Evolutionary conservation across 2,797 vertebrate species (phyloP).

Genomic region (Sebastes steindachneri): DNA sequence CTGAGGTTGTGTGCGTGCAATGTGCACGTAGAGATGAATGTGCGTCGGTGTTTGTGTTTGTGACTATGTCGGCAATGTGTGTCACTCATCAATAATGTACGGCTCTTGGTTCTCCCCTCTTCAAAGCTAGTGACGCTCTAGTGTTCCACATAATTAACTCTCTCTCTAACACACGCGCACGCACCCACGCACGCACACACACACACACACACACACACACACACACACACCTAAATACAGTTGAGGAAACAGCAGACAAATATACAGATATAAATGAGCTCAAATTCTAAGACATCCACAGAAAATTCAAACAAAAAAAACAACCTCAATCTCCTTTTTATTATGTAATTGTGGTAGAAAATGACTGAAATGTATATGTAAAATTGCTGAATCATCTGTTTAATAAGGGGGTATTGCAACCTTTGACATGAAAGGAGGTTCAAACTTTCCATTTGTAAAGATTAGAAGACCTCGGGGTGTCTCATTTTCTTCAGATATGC

Average conservation of each 20-base stretch:
- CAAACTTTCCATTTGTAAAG: not conserved
- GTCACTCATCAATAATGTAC: slow-evolving; percentile 86
- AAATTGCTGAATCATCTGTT: not conserved
- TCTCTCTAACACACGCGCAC: slow-evolving; percentile 11
- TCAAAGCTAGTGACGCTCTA: slow-evolving; percentile 77
- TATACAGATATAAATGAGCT: slow-evolving; percentile 27
- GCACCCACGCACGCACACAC: slow-evolving; percentile 1
- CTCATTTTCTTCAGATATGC: not conserved
- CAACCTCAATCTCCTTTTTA: not conserved
- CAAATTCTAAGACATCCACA: not conserved
- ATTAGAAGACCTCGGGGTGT: not conserved
- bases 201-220: slow-evolving; percentile 22
- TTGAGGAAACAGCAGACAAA: slow-evolving; percentile 17
- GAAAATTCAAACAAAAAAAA: not conserved
- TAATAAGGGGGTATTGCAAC: not conserved
- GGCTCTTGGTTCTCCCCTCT: slow-evolving; percentile 70
- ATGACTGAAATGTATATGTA: not conserved
- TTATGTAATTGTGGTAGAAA: not conserved
- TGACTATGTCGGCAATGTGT: slow-evolving; percentile 75
- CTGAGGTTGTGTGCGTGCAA: slow-evolving; percentile 24
- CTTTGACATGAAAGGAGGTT: not conserved
- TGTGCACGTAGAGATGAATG: not conserved
- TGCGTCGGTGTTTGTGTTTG: slow-evolving; percentile 60
- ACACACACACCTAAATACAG: slow-evolving; percentile 27
- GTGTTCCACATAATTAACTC: slow-evolving; percentile 83